Base-by-base conservation (phyloP, 2,888 invertebrate species). In the Sympetrum striolatum region DNA sequence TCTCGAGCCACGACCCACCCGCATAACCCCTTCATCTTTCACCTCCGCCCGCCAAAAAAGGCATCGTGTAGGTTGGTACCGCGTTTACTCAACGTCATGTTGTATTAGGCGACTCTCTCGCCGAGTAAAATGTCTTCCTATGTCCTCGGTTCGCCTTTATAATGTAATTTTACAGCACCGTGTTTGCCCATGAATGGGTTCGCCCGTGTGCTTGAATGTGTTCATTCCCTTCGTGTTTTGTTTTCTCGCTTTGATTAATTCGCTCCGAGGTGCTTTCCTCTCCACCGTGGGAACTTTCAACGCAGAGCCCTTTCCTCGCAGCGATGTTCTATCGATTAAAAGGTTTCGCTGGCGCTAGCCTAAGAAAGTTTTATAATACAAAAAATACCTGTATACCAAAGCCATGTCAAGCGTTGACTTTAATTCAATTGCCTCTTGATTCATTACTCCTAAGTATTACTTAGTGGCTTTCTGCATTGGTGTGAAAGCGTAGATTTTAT, bases 81-180 rank as follows among this genome's bases (percentile, higher is more conserved):
- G 82, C 53, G 37, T 64, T 86, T 64, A 86, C n/a, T 86, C 86
- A 86, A 35, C 64, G 86, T 86, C 86, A 60, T 86, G 86, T 86
- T 86, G 35, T 86, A 86, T 86, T 64, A 64, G 86, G 39, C 37
- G 37, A 31, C 86, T 15, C 64, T 25, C 60, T 58, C 25, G 35
- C 25, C 25, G 53, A 73, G 35, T 86, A 64, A 64, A 64, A 39
- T 37, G 86, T 64, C 37, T 64, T 31, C 48, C 48, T 15, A 15
- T 39, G 8, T 35, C 35, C 58, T 35, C 6, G 82, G 31, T n/a
- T 86, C 22, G n/a, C n/a, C 53, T 60, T 86, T 64, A 86, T 60
- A 86, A 86, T 82, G 82, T 60, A 86, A 37, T 86, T 60, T 86
- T 86, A 64, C 58, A 73, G 73, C 73, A 5, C 25, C 73, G 73